phyloP scores from a whole-genome alignment of 2,797 vertebrate species.

The Gambusia yucatana region DNA sequence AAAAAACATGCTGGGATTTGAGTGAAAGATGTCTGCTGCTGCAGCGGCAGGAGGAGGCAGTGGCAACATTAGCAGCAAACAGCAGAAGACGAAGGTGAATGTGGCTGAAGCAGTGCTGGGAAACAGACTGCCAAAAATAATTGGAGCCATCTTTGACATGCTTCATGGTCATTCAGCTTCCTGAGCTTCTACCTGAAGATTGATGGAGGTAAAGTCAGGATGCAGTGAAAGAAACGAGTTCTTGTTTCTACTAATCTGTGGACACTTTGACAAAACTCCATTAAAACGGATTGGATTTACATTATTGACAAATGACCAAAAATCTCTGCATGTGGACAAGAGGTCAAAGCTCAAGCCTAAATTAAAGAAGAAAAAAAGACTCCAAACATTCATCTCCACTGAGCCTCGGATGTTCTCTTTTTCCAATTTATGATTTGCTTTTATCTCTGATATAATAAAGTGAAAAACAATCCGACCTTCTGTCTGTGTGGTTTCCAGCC shows the following conservation, averaged over 20 bases:
- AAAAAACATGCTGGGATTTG: background rate
- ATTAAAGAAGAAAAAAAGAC: background rate
- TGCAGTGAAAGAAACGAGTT: background rate
- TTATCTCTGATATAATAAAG: constrained; percentile 40
- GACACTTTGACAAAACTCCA: background rate
- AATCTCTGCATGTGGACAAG: background rate
- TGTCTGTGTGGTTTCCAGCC: constrained; percentile 42
- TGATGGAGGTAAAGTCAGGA: background rate
- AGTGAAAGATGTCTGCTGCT: background rate
- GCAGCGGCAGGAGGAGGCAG: background rate
- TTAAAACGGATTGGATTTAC: background rate
- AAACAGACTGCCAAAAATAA: background rate
- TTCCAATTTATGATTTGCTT: constrained; percentile 13
- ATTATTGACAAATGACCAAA: background rate
- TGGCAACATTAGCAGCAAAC: background rate
- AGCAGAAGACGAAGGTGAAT: background rate
- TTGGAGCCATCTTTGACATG: background rate
- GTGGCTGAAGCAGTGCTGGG: background rate
- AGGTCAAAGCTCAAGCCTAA: background rate
- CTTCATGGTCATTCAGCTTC: background rate
- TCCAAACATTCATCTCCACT: background rate
- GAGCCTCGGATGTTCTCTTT: constrained; percentile 47
- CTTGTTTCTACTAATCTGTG: background rate
- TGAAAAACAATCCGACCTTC: constrained; percentile 1
- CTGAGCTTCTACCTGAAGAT: background rate